phyloP scores from a whole-genome alignment of 2,113 vertebrate species.

The Gymnogyps californianus region DNA sequence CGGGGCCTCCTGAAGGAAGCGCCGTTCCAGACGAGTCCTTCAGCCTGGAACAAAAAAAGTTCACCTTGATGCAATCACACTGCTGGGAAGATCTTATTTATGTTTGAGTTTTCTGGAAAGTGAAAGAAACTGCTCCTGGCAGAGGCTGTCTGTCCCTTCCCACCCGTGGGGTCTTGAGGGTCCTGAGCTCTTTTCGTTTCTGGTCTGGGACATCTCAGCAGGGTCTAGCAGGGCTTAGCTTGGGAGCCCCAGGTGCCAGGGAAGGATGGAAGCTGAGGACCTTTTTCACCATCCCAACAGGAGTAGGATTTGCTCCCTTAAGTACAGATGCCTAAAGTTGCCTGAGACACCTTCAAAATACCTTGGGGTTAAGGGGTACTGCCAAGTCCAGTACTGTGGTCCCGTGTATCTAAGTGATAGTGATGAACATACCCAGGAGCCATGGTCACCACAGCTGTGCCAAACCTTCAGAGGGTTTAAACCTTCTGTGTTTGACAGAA shows the following conservation, averaged over 20 bases:
- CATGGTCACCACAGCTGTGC: not conserved
- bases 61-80: not conserved
- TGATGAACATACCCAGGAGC: not conserved
- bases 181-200: not conserved
- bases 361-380: not conserved
- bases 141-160: not conserved
- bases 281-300: not conserved
- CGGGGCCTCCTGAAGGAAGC: not conserved
- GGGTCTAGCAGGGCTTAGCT: not conserved
- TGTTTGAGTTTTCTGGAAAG: not conserved
- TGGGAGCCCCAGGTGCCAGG: not conserved
- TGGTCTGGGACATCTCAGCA: not conserved
- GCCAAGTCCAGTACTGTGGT: fast-evolving
- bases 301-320: not conserved
- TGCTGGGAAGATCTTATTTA: not conserved
- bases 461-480: not conserved
- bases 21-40: not conserved
- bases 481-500: not conserved
- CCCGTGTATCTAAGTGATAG: not conserved
- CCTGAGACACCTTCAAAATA: not conserved
- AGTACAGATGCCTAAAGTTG: not conserved
- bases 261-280: not conserved
- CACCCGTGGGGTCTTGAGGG: not conserved
- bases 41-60: not conserved
- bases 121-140: not conserved